Conservation (phyloP, 2,113 vertebrate species). For the Antigone vipio region DNA sequence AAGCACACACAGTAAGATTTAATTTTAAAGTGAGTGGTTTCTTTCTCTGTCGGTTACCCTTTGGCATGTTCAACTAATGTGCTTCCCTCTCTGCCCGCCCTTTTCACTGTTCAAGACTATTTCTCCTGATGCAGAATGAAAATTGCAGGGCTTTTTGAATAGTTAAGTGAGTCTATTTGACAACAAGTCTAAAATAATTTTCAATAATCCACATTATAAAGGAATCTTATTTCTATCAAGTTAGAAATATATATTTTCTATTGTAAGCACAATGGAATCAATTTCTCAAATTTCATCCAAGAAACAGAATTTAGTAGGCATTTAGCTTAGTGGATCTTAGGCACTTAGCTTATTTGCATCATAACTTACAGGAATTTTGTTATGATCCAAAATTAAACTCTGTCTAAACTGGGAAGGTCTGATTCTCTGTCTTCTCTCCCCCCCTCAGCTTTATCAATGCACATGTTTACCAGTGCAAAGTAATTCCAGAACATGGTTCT, state of each 20-base stretch:
- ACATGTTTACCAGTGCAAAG: background rate
- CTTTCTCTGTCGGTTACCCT: slow-evolving; percentile 27
- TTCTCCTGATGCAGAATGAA: slow-evolving; percentile 31
- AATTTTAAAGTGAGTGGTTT: slow-evolving; percentile 13
- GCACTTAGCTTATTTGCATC: background rate
- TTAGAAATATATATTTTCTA: background rate
- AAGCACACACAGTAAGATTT: background rate
- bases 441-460: background rate
- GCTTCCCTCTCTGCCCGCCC: background rate
- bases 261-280: background rate
- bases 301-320: background rate
- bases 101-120: background rate
- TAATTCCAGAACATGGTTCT: background rate
- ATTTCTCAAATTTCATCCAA: background rate
- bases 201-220: background rate
- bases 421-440: background rate
- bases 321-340: background rate
- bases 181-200: slow-evolving; percentile 2
- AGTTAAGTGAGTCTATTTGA: background rate
- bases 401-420: background rate
- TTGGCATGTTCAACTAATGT: background rate
- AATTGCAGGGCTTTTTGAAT: slow-evolving; percentile 15
- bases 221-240: background rate
- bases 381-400: background rate
- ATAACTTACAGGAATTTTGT: background rate